Percentiles rank a stretch among this genome's conserved stretches.
phyloP scores from a whole-genome alignment of 2,797 vertebrate genomes.

The Spinus pinus region DNA sequence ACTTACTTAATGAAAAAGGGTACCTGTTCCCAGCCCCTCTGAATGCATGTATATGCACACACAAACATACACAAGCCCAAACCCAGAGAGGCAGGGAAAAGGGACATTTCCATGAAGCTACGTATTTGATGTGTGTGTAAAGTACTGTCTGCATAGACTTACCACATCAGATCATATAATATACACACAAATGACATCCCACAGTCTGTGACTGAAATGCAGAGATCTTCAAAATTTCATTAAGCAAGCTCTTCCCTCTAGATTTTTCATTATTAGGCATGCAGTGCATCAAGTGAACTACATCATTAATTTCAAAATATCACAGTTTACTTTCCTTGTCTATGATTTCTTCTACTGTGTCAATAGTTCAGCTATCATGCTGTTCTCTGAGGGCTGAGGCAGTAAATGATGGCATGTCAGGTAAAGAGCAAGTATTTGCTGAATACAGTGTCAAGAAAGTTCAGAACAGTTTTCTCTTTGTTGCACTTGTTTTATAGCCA shows the following conservation, averaged over 20 bases:
- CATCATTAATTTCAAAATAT: constrained; percentile 1
- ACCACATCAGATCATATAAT: background rate
- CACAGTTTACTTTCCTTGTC: constrained; percentile 5
- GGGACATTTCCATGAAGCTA: background rate
- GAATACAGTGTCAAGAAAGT: constrained; percentile 3
- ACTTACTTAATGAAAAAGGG: constrained; percentile 76
- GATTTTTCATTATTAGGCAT: background rate
- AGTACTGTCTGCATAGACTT: background rate
- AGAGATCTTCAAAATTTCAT: background rate
- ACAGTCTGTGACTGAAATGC: background rate
- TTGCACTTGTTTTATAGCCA: background rate
- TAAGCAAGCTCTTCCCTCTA: background rate
- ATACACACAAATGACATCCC: background rate
- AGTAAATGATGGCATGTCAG: background rate
- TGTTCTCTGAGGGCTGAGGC: background rate
- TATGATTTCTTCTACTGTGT: constrained; percentile 14
- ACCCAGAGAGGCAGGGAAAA: background rate
- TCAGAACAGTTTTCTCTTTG: constrained; percentile 13
- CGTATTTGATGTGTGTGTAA: background rate
- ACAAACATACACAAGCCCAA: background rate
- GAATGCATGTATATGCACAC: background rate
- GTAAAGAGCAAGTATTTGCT: constrained; percentile 31
- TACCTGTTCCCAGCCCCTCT: constrained; percentile 52
- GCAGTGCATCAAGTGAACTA: background rate
- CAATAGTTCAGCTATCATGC: background rate